phyloP scores from a whole-genome alignment of 2,888 invertebrate species.

The Apotomis capreana region DNA sequence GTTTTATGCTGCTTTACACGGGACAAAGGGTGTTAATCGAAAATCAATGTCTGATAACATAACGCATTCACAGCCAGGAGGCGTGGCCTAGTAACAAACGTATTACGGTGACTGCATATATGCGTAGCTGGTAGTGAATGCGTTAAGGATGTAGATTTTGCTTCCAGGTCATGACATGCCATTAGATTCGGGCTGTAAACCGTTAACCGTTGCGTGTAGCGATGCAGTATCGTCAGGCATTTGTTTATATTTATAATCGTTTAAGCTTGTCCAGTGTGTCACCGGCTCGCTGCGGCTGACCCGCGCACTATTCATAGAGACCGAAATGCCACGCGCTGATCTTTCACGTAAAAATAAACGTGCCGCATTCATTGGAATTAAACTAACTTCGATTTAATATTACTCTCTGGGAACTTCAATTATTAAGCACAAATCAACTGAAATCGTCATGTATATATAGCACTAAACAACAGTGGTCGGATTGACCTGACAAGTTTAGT shows the following conservation, averaged over 20 bases:
- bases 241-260: background rate
- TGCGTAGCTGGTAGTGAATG: too few relatives aligned
- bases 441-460: too few relatives aligned
- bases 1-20: background rate
- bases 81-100: too few relatives aligned
- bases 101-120: too few relatives aligned
- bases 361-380: conserved; percentile 19
- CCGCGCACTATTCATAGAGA: conserved; percentile 37
- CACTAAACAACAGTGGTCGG: too few relatives aligned
- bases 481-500: too few relatives aligned
- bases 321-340: conserved; percentile 40
- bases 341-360: conserved; percentile 40
- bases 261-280: conserved; percentile 25
- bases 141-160: too few relatives aligned
- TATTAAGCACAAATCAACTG: too few relatives aligned
- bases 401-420: background rate
- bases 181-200: too few relatives aligned
- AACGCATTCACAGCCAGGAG: too few relatives aligned
- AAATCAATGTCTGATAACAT: background rate
- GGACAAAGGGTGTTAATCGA: background rate
- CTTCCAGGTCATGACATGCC: too few relatives aligned
- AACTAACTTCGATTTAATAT: background rate
- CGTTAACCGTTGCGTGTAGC: too few relatives aligned
- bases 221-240: background rate
- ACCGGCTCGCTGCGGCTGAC: conserved; percentile 24